phyloP scores from a whole-genome alignment of 2,797 vertebrate species.

The Vireo griseus region DNA sequence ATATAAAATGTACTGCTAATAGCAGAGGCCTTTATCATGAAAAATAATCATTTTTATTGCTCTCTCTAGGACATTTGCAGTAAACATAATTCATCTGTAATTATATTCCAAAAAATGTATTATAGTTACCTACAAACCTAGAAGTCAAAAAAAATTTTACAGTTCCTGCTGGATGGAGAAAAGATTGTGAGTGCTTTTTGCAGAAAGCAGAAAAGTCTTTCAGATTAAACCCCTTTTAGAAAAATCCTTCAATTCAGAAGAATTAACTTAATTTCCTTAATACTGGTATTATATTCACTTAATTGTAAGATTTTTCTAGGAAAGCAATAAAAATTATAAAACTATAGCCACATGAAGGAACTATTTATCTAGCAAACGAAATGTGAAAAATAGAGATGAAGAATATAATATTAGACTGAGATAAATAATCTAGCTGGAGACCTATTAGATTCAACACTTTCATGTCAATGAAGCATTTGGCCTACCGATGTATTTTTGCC shows the following conservation, averaged over 20 bases:
- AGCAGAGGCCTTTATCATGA: slow-evolving; percentile 65
- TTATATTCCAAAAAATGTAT: slow-evolving; percentile 59
- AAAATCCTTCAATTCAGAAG: neutral
- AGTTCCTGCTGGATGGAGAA: neutral
- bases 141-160: slow-evolving; percentile 21
- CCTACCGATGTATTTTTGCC: slow-evolving; percentile 57
- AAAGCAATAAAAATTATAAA: neutral
- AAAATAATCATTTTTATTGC: slow-evolving; percentile 74
- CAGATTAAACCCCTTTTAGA: neutral
- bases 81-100: slow-evolving; percentile 67
- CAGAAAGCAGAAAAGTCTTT: neutral
- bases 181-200: neutral
- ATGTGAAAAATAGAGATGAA: slow-evolving; percentile 1
- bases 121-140: slow-evolving; percentile 65
- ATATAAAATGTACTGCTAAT: slow-evolving; percentile 66
- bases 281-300: neutral
- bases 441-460: slow-evolving; percentile 58
- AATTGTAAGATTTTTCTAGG: neutral
- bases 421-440: slow-evolving; percentile 52
- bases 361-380: neutral
- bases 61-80: slow-evolving; percentile 58
- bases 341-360: neutral
- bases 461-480: slow-evolving; percentile 70
- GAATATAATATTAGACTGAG: neutral
- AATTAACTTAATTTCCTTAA: neutral